Base-by-base conservation (phyloP, 2,113 vertebrate species). In the Oenanthe melanoleuca region DNA sequence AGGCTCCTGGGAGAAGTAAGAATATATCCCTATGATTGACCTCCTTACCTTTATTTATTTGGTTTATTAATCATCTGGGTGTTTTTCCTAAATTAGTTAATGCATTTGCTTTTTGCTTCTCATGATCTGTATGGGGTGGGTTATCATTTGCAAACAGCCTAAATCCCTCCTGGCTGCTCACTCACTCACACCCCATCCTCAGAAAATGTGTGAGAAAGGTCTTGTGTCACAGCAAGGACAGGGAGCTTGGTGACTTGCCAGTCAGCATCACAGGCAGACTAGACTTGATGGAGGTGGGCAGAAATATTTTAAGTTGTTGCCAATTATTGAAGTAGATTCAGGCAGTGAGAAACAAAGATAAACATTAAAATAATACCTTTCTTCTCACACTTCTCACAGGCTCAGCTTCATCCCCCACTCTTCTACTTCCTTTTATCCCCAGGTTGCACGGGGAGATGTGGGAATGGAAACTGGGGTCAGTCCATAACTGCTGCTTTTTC, bases 111-210 rank as follows among this genome's bases (percentile, higher is more conserved):
- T 49, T 74, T 77, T 47, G 38, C 23, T 84, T 79, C 29, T 49
- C 3, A 2, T 23, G 25, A 34, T 45, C 33, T 23, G 8, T 14
- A 7, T 23, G 53, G 1, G 16, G 4, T 1, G 2, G 50, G 21
- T 52, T 40, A 60, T 9, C 21, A 13, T 38, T 87, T 3, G 4
- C 38, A 42, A 59, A 47, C 2, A 67, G 47, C 25, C 18, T 5
- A 28, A 44, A 55, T 60, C 55, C 23, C 16, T 40, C 16, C 21
- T 15, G 44, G 33, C 9, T 1, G 0, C 80, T 64, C 40, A 5
- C 18, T 74, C 33, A 20, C 18, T 29, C 53, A 40, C 25, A 21
- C 3, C 5, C 11, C 17, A 21, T 20, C 7, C 45, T 57, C 65
- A 64, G 50, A 82, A 91, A 71, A 71, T 1, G 24, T 12, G 29